Percentiles rank a stretch among this genome's conserved stretches.
Evolutionary conservation across 2,888 invertebrate genomes (phyloP).

Genomic region (Fragum whitleyi): DNA sequence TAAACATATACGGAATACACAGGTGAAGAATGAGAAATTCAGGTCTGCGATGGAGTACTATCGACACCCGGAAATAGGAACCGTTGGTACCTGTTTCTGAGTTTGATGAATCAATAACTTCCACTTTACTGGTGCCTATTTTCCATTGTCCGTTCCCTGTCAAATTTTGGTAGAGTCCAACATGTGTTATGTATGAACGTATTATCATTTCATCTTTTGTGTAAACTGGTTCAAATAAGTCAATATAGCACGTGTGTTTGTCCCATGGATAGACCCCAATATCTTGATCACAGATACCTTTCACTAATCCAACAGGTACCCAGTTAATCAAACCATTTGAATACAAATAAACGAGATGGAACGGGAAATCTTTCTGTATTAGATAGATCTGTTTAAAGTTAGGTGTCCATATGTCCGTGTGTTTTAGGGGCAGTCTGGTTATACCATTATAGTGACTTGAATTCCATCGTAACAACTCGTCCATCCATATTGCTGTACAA

Average conservation of each 20-base stretch:
- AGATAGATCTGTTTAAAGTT: slow-evolving; percentile 7
- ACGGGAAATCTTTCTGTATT: not conserved
- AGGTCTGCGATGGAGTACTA: not conserved
- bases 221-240: not conserved
- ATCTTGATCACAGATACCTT: slow-evolving; percentile 12
- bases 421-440: not conserved
- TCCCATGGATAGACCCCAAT: slow-evolving; percentile 2
- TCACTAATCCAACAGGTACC: not conserved
- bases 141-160: not conserved
- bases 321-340: not conserved
- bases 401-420: slow-evolving; percentile 6
- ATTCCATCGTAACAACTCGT: slow-evolving; percentile 13
- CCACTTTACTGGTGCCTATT: slow-evolving; percentile 12
- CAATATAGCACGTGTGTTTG: slow-evolving; percentile 2
- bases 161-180: not conserved
- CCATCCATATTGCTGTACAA: not conserved
- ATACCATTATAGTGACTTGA: not conserved
- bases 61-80: not conserved
- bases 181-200: not conserved
- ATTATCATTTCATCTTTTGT: not conserved
- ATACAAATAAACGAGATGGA: not conserved
- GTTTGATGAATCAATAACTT: not conserved
- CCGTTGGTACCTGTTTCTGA: not conserved
- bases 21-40: not conserved
- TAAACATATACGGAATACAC: not conserved